These are phyloP conservation scores for Xiphorhynchus erythropygius DNA, from an alignment of 2,797 vertebrate genomes.

Conservation along the genomic window DNA sequence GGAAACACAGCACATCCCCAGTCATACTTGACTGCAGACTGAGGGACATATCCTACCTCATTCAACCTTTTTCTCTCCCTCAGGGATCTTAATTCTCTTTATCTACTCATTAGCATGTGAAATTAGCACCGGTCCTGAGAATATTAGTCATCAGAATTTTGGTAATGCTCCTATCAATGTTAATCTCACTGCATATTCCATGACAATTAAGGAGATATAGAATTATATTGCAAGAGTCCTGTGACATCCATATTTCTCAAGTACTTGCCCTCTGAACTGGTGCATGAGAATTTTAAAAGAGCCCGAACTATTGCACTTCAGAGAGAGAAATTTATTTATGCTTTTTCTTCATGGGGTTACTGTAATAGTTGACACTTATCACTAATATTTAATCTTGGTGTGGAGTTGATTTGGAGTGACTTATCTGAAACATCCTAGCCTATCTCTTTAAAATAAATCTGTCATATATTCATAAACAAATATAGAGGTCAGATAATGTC, in stretches of 20 bases:
- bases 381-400: slow-evolving; percentile 12
- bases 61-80: background rate
- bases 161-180: background rate
- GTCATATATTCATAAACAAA: slow-evolving; percentile 42
- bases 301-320: background rate
- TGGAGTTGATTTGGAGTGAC: background rate
- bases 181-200: background rate
- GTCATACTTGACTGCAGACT: background rate
- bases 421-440: slow-evolving; percentile 1
- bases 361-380: slow-evolving; percentile 16
- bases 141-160: background rate
- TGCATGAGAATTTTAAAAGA: background rate
- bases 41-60: background rate
- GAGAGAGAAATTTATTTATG: slow-evolving; percentile 23
- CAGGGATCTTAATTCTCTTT: background rate
- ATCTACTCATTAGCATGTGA: slow-evolving; percentile 49
- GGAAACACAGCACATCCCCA: background rate
- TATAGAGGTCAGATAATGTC: slow-evolving; percentile 9
- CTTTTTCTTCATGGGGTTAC: slow-evolving; percentile 16
- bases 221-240: background rate
- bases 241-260: background rate
- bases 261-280: background rate
- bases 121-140: slow-evolving; percentile 44
- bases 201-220: slow-evolving; percentile 17
- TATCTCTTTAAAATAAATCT: slow-evolving; percentile 20